Percentiles rank a stretch among this genome's conserved stretches.
Conservation (phyloP, 2,888 invertebrate species). For the Chironomus tentans region DNA sequence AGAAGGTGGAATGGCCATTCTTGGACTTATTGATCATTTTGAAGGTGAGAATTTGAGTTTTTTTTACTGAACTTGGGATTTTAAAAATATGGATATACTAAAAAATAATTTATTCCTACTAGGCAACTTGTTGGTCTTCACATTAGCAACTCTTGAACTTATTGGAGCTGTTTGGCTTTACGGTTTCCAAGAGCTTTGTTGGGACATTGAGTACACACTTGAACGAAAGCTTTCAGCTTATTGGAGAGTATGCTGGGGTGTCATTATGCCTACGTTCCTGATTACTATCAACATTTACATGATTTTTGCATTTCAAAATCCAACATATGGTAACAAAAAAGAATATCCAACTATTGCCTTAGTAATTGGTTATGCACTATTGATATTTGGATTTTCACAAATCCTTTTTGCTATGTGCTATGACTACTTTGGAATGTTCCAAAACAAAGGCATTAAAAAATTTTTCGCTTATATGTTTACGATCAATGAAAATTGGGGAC, state of each 20-base stretch:
- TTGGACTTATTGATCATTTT: slow-evolving; percentile 51
- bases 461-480: background rate
- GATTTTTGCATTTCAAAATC: slow-evolving; percentile 39
- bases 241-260: slow-evolving; percentile 69
- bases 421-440: slow-evolving; percentile 22
- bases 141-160: slow-evolving; percentile 50
- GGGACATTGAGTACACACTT: slow-evolving; percentile 71
- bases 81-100: too few species aligned
- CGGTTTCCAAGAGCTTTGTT: slow-evolving; percentile 52
- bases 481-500: background rate
- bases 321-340: slow-evolving; percentile 51
- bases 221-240: slow-evolving; percentile 54
- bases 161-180: slow-evolving; percentile 50
- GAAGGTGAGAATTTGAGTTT: slow-evolving; percentile 37
- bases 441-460: slow-evolving; percentile 34
- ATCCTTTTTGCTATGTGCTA: slow-evolving; percentile 44
- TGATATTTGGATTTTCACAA: slow-evolving; percentile 44
- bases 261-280: slow-evolving; percentile 61
- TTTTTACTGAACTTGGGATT: too few species aligned
- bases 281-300: slow-evolving; percentile 43
- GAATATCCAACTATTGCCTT: slow-evolving; percentile 29
- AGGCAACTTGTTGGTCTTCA: slow-evolving; percentile 49
- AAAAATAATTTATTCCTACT: background rate
- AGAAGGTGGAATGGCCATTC: slow-evolving; percentile 56
- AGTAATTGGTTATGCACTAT: slow-evolving; percentile 48